A percentile compares a stretch with the other conserved stretches of the same genome.
Conservation (phyloP, 2,113 vertebrate species). For the Apeltes quadracus region DNA sequence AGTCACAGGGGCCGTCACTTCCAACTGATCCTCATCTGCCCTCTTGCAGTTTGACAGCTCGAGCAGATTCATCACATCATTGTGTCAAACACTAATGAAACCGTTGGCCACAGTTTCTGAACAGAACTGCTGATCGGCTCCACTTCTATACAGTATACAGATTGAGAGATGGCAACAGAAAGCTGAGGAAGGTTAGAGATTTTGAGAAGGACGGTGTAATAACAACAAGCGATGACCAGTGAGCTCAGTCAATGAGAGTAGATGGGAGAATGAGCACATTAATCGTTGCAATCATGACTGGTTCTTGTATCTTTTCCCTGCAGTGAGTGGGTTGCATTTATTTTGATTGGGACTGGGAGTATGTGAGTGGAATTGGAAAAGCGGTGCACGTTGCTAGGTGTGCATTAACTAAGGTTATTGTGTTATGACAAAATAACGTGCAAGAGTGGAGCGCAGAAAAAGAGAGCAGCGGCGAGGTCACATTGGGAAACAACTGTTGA, state of each 20-base stretch:
- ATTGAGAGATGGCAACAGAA: too few relatives aligned
- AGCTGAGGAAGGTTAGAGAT: slow-evolving; percentile 2
- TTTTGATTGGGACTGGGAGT: slow-evolving; percentile 39
- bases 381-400: slow-evolving; percentile 28
- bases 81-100: slow-evolving; percentile 9
- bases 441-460: not conserved
- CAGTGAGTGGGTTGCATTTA: slow-evolving; percentile 68
- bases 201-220: slow-evolving; percentile 38
- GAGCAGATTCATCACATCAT: not conserved
- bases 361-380: slow-evolving; percentile 47
- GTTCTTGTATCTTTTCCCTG: slow-evolving; percentile 57
- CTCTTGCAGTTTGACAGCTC: not conserved
- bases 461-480: slow-evolving; percentile 7
- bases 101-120: not conserved
- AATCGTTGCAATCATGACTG: slow-evolving; percentile 74
- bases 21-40: slow-evolving; percentile 3
- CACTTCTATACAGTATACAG: too few relatives aligned
- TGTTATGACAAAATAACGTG: slow-evolving; percentile 27
- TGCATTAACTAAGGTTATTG: slow-evolving; percentile 32
- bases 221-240: slow-evolving; percentile 70
- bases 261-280: slow-evolving; percentile 71
- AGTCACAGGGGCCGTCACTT: not conserved
- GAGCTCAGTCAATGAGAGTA: slow-evolving; percentile 56
- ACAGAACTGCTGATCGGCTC: not conserved
- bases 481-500: slow-evolving; percentile 32